Percentiles rank a stretch among this genome's conserved stretches.
phyloP scores from a whole-genome alignment of 2,888 invertebrate species.

The Synanthedon andrenaeformis region DNA sequence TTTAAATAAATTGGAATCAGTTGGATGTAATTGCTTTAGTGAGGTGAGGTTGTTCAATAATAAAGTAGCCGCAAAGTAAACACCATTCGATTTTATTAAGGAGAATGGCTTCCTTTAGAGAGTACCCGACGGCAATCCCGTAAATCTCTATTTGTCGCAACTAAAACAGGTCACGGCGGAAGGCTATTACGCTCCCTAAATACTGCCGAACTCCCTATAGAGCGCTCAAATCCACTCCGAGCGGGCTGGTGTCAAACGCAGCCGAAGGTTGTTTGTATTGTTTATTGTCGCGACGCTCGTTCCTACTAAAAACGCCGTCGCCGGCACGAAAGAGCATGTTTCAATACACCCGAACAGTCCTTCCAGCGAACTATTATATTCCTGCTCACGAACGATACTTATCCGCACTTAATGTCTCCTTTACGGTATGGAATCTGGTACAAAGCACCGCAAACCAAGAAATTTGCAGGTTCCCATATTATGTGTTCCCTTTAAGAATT shows the following conservation, averaged over 20 bases:
- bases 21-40: not conserved
- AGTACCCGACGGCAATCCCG: slow-evolving; percentile 54
- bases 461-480: not conserved
- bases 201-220: slow-evolving; percentile 65
- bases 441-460: not conserved
- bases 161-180: slow-evolving; percentile 68
- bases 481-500: too few species aligned
- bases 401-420: slow-evolving; percentile 36
- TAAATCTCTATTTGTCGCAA: slow-evolving; percentile 71
- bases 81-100: slow-evolving; percentile 61
- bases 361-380: slow-evolving; percentile 40
- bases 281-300: slow-evolving; percentile 65
- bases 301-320: slow-evolving; percentile 54
- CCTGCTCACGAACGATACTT: slow-evolving; percentile 37
- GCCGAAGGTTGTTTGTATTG: slow-evolving; percentile 68
- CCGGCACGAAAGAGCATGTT: slow-evolving; percentile 41
- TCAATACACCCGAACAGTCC: slow-evolving; percentile 45
- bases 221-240: slow-evolving; percentile 67
- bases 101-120: slow-evolving; percentile 41
- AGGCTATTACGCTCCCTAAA: slow-evolving; percentile 68
- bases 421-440: slow-evolving; percentile 18
- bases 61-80: slow-evolving; percentile 50
- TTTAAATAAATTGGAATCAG: not conserved
- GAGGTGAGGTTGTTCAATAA: not conserved
- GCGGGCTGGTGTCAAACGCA: slow-evolving; percentile 69